These are phyloP conservation scores for Lasioglossum leucozonium DNA, from an alignment of 2,888 invertebrate species.

Conservation along the genomic window DNA sequence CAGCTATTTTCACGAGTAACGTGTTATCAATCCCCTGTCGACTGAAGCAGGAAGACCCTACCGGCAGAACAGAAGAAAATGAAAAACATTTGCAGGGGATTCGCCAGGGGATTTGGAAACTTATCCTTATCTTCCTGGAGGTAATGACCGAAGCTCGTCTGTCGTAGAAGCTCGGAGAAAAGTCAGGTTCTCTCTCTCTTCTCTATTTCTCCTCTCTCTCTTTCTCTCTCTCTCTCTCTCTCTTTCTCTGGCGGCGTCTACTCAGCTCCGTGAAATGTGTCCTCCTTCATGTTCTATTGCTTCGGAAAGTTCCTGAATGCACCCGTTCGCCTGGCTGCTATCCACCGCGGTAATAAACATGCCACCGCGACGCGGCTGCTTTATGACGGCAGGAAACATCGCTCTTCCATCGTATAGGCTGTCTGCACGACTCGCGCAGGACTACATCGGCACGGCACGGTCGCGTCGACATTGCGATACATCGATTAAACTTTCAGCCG, in stretches of 20 bases:
- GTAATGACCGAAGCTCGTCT: constrained; percentile 25
- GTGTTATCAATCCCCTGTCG: constrained; percentile 21
- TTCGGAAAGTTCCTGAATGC: constrained; percentile 53
- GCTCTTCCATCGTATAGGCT: constrained; percentile 39
- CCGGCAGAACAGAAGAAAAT: not conserved
- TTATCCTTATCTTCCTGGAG: constrained; percentile 26
- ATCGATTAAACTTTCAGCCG: constrained; percentile 52
- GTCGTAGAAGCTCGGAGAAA: constrained; percentile 9
- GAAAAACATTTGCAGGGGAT: constrained; percentile 16
- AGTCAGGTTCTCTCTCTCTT: not conserved
- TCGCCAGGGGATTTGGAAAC: constrained; percentile 7
- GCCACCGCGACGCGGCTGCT: constrained; percentile 59
- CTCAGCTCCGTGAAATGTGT: constrained; percentile 27
- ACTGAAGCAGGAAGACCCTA: not conserved
- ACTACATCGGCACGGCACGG: constrained; percentile 25
- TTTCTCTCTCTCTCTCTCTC: too few relatives aligned
- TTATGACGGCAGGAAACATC: constrained; percentile 61
- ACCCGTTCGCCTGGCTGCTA: constrained; percentile 29
- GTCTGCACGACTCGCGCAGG: not conserved
- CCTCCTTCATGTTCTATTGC: constrained; percentile 34
- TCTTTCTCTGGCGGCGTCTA: not conserved
- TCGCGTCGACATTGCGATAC: not conserved
- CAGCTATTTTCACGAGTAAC: not conserved
- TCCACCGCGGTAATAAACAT: constrained; percentile 60
- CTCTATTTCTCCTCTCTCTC: not conserved